These are phyloP conservation scores for Nematopogon swammerdamellus DNA, from an alignment of 2,888 invertebrate species.

Conservation along the genomic window DNA sequence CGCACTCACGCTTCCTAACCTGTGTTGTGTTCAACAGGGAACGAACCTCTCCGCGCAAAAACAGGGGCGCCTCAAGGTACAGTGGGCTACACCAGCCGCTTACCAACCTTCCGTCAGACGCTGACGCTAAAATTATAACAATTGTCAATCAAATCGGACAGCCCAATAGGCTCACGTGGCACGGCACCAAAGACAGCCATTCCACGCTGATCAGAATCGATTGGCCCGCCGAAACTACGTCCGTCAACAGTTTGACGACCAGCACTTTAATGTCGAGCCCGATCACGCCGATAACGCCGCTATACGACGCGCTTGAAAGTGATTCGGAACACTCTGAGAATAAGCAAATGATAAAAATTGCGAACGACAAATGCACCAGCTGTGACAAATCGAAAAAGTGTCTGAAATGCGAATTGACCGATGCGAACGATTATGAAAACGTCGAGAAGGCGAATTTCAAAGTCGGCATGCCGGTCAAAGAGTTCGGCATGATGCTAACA, in stretches of 20 bases:
- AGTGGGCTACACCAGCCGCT: constrained; percentile 33
- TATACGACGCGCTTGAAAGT: constrained; percentile 41
- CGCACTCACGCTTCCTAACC: constrained; percentile 12
- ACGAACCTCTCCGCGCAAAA: constrained; percentile 40
- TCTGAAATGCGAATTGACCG: constrained; percentile 41
- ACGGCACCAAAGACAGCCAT: constrained; percentile 39
- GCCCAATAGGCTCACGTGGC: constrained; percentile 34
- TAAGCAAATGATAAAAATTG: constrained; percentile 36
- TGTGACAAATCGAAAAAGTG: constrained; percentile 33
- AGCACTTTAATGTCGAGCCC: constrained; percentile 37
- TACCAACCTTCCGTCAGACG: constrained; percentile 1
- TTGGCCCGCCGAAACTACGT: constrained; percentile 36
- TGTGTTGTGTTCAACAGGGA: constrained; percentile 33
- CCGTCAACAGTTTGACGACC: constrained; percentile 27
- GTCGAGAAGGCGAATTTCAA: constrained; percentile 14
- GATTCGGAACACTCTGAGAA: constrained; percentile 44
- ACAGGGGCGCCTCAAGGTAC: constrained; percentile 29
- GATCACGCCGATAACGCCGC: constrained; percentile 31
- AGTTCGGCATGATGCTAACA: constrained; percentile 14
- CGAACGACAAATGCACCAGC: constrained; percentile 25
- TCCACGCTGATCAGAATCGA: constrained; percentile 45
- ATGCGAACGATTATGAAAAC: constrained; percentile 28
- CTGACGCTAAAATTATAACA: constrained; percentile 17
- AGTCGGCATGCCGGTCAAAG: constrained; percentile 8
- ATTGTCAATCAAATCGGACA: constrained; percentile 13